A percentile compares a stretch with the other conserved stretches of the same genome.
Evolutionary conservation across 2,888 invertebrate species (phyloP).

Genomic region (Melangyna quadrimaculata): DNA sequence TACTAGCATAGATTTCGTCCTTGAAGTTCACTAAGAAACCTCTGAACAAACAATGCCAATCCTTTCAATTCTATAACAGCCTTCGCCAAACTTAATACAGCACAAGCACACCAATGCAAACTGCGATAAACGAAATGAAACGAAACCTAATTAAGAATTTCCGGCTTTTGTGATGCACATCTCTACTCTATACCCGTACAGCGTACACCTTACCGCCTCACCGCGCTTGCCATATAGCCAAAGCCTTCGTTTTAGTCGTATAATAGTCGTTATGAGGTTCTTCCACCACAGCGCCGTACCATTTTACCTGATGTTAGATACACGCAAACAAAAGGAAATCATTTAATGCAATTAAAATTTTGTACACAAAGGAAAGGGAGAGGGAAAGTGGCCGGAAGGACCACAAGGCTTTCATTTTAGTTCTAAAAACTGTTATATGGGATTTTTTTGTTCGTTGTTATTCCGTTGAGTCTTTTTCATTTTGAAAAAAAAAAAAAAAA

Average conservation of each 20-base stretch:
- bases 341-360: conserved; percentile 70
- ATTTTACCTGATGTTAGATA: conserved; percentile 56
- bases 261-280: background rate
- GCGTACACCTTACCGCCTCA: background rate
- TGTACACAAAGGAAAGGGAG: conserved; percentile 25
- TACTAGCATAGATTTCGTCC: conserved; percentile 30
- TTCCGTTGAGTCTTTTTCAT: conserved; percentile 14
- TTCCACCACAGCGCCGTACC: conserved; percentile 26
- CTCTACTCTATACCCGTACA: background rate
- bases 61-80: conserved; percentile 41
- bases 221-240: too few relatives aligned
- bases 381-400: conserved; percentile 52
- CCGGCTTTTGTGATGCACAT: conserved; percentile 44
- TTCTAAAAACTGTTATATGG: conserved; percentile 16
- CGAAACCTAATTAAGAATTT: conserved; percentile 70
- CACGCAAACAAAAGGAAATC: conserved; percentile 61
- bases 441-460: background rate
- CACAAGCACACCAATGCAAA: conserved; percentile 36
- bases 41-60: conserved; percentile 45
- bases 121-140: conserved; percentile 70
- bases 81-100: conserved; percentile 20
- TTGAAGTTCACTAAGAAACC: conserved; percentile 61
- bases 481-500: background rate
- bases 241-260: background rate
- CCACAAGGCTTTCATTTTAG: conserved; percentile 33